Base-by-base conservation (phyloP, 2,797 vertebrate genomes). In the Muraenolepis orangiensis region DNA sequence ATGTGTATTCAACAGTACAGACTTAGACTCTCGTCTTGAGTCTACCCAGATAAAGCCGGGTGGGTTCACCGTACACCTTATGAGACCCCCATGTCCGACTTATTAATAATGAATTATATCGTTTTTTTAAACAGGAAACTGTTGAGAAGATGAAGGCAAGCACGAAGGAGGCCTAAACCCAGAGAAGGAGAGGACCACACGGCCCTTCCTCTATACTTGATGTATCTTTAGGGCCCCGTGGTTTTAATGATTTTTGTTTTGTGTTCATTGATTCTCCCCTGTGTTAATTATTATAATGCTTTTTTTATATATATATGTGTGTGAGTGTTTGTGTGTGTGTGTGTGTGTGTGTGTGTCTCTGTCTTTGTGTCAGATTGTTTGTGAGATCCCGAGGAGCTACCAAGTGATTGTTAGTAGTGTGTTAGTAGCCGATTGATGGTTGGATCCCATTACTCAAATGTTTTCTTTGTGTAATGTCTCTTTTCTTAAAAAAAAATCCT, bases 101-200 rank as follows among this genome's bases (percentile, higher is more conserved):
- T n/a, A 3, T 28, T 26, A 8, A 11, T 12, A 30, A 1, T 28
- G 28, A n/a, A 0, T 51, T 3, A 23, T 64, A 6, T 23, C 0
- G 10, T 68, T 26, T 3, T 78, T 72, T 1, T 74, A 76, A 29
- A 28, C 86, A 99, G 97, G 97, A 98, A 82, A 99, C 97, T 0
- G 93, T 94, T 6, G 95, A 97, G 91, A 97, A 97, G 92, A 94
- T 95, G 94, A 96, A 93, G 89, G 74, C 86, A 85, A 96, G 91
- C 93, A 95, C 94, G 90, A 99, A 99, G 90, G 96, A 98, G 85
- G 95, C 93, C 88, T 97, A 91, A 95, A 88, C 68, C 46, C 78
- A 81, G 85, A 46, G 74, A 77, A 82, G 83, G 75, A 86, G 87
- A 91, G 80, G 86, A 73, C 72, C 46, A 75, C 77, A 76, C 82